Conservation (phyloP, 2,113 vertebrate genomes). For the Ursus arctos region DNA sequence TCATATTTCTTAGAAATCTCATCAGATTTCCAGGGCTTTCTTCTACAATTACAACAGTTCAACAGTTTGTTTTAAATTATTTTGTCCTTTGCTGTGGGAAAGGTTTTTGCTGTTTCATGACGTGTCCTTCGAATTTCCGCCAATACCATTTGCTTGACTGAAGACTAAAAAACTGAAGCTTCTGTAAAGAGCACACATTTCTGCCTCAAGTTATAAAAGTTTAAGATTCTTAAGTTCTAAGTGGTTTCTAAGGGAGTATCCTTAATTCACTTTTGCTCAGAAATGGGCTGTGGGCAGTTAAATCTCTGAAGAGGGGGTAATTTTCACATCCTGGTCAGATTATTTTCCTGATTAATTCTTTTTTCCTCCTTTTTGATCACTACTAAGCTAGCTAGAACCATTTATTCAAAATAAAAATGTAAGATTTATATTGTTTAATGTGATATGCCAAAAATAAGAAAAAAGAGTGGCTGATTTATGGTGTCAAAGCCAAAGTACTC, state of each 20-base stretch:
- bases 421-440: background rate
- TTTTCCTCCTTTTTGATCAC: background rate
- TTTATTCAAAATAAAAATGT: background rate
- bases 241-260: constrained; percentile 57
- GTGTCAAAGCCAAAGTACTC: background rate
- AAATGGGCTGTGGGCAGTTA: constrained; percentile 1
- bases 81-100: constrained; percentile 54
- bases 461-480: background rate
- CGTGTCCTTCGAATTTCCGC: constrained; percentile 46
- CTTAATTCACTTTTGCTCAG: constrained; percentile 40
- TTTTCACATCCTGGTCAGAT: constrained; percentile 34
- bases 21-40: constrained; percentile 54
- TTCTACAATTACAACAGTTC: constrained; percentile 19
- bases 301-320: constrained; percentile 11
- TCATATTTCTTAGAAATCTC: constrained; percentile 55
- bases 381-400: background rate
- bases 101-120: constrained; percentile 62
- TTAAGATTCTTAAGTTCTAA: constrained; percentile 64
- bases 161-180: constrained; percentile 52
- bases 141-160: constrained; percentile 15
- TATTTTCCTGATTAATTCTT: background rate
- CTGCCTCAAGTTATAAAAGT: constrained; percentile 40
- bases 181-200: constrained; percentile 33
- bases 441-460: background rate
- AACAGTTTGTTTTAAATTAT: constrained; percentile 57